Conservation (phyloP, 2,888 invertebrate species). For the Brachyptera risi region DNA sequence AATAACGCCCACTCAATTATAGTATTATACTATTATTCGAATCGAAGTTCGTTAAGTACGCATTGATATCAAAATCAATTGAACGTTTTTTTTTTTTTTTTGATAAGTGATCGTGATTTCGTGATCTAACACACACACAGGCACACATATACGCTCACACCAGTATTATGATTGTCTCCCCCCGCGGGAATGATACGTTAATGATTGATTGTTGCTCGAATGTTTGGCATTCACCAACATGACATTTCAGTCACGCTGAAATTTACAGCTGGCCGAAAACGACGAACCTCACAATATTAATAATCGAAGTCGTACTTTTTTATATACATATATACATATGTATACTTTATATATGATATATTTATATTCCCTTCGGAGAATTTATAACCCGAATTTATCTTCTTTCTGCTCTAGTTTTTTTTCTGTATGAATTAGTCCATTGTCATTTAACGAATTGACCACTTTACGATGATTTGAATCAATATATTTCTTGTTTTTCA, state of each 20-base stretch:
- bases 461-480: conserved; percentile 2
- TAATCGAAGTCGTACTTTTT: too few relatives aligned
- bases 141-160: too few relatives aligned
- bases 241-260: not conserved
- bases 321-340: too few relatives aligned
- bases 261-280: too few relatives aligned
- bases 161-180: too few relatives aligned
- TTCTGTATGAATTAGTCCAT: not conserved
- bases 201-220: conserved; percentile 8
- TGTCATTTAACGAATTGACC: not conserved
- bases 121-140: not conserved
- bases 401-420: not conserved
- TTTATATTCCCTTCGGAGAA: too few relatives aligned
- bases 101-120: not conserved
- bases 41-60: conserved; percentile 11
- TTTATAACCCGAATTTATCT: not conserved
- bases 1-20: conserved; percentile 4
- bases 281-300: too few relatives aligned
- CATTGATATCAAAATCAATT: conserved; percentile 14
- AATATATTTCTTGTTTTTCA: not conserved
- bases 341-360: too few relatives aligned
- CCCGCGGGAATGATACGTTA: not conserved
- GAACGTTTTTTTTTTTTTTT: too few relatives aligned
- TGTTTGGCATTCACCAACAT: not conserved
- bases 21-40: too few relatives aligned